These are phyloP conservation scores for Panthera tigris DNA, from an alignment of 2,113 vertebrate genomes.

Conservation along the genomic window DNA sequence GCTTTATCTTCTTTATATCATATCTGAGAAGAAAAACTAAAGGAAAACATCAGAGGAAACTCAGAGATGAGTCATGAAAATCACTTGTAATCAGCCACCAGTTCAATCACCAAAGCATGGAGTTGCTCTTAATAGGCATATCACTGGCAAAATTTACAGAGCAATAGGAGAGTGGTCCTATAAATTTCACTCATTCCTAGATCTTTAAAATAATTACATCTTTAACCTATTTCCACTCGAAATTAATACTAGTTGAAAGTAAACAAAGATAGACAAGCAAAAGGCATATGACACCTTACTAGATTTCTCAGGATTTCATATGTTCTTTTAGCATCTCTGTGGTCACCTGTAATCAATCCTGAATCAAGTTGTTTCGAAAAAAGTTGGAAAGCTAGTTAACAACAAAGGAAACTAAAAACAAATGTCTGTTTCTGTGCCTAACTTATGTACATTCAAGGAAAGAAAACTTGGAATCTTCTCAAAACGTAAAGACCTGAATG, in stretches of 20 bases:
- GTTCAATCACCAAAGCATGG: background rate
- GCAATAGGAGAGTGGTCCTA: background rate
- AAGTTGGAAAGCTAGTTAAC: slow-evolving; percentile 43
- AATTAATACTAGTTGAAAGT: background rate
- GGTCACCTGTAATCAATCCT: slow-evolving; percentile 54
- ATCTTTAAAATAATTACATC: slow-evolving; percentile 5
- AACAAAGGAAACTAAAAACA: slow-evolving; percentile 28
- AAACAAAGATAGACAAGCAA: background rate
- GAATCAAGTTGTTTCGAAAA: slow-evolving; percentile 53
- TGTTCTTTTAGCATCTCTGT: slow-evolving; percentile 40
- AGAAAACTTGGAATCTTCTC: slow-evolving; percentile 58
- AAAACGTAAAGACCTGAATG: slow-evolving; percentile 35
- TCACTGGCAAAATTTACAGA: background rate
- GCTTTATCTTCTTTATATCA: background rate
- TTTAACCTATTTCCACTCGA: background rate
- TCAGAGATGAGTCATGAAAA: background rate
- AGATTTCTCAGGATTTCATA: background rate
- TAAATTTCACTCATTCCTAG: background rate
- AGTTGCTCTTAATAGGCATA: background rate
- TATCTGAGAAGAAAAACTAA: background rate
- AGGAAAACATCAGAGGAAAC: background rate
- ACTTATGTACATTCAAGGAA: slow-evolving; percentile 43
- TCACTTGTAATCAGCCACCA: background rate
- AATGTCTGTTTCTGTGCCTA: slow-evolving; percentile 34
- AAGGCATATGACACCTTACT: background rate